Base-by-base conservation (phyloP, 2,113 vertebrate species). In the Pica pica region DNA sequence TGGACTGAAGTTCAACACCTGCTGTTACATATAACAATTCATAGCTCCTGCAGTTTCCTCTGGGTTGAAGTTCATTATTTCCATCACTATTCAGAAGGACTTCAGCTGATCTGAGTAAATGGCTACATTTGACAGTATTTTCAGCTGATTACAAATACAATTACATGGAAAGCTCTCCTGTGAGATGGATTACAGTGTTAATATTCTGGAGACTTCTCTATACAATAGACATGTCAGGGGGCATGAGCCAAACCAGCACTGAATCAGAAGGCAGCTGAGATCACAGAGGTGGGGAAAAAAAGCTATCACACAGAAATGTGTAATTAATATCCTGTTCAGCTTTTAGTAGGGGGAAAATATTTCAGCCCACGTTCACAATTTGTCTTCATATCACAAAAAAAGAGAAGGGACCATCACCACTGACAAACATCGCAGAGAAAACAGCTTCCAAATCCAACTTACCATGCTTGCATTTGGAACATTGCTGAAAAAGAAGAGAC, bases 391-490 rank as follows among this genome's bases (percentile, higher is more conserved):
- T 22, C 30, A 60, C 6, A n/a, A 65, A 73, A 37, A 88, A 20
- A 28, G 6, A 74, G 24, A 53, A 47, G 7, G 33, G 4, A 78
- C 57, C 13, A 47, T 13, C 31, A 70, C 26, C 24, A 44, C 23
- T 39, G 76, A 89, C 16, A 95, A 70, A 64, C 26, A 44, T 5
- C 27, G 50, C 26, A 85, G 57, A 83, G 26, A 78, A 73, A 95
- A 81, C 14, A 19, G 17, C 27, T 86, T 63, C 56, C 82, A 92
- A 59, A 64, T 77, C 78, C 64, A 76, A 97, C 98, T 98, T 97
- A 99, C 99, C 99, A 64, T 99, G 99, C 98, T 99, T 99, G 97
- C 99, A 99, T 98, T 99, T 99, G 97, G 99, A 99, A 98, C 99
- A 99, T 99, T 99, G 99, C 99, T 99, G 98, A 89, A 99, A 98